Evolutionary conservation across 2,797 vertebrate species (phyloP).

Genomic region (Helarctos malayanus): DNA sequence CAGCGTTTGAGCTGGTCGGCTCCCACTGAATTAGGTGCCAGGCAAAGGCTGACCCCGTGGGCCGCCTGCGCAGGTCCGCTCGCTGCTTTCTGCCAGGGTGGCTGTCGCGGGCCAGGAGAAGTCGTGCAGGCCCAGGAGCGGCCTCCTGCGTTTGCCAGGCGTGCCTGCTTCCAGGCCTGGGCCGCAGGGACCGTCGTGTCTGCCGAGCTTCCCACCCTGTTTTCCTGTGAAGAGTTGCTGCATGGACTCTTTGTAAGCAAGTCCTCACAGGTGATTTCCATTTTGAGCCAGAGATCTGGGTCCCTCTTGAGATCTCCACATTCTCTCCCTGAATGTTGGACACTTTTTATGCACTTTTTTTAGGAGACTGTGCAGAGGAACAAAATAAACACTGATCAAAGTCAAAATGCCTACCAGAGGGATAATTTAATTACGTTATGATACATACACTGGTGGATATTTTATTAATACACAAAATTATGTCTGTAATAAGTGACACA

Average conservation of each 20-base stretch:
- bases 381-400: background rate
- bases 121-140: background rate
- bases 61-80: accelerated
- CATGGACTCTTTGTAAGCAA: background rate
- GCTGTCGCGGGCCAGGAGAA: too few relatives aligned
- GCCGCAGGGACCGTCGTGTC: accelerated
- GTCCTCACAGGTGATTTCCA: background rate
- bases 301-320: background rate
- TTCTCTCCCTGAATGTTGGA: background rate
- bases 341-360: background rate
- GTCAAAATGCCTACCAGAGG: background rate
- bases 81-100: background rate
- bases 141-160: accelerated
- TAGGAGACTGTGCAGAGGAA: background rate
- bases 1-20: background rate
- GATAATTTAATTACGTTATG: background rate
- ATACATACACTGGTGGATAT: background rate
- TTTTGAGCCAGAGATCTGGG: background rate
- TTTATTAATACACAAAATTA: background rate
- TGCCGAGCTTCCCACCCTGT: background rate
- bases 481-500: background rate
- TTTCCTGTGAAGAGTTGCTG: background rate
- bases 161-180: background rate
- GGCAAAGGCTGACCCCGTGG: background rate
- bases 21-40: accelerated